Base-by-base conservation (phyloP, 1,140 invertebrate genomes). In the Philaenus spumarius region DNA sequence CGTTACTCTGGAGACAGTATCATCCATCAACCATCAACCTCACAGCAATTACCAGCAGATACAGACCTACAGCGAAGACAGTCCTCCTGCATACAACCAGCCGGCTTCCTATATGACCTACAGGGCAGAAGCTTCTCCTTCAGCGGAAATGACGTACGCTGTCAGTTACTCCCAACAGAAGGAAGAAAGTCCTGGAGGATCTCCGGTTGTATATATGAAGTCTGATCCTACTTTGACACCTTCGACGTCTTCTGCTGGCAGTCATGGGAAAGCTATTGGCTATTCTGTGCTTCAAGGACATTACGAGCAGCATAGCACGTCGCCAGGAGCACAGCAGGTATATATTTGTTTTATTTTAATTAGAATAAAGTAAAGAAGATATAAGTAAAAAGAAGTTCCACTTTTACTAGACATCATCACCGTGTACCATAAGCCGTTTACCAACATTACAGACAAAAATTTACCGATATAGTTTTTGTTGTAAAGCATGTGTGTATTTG, bases 1-100 rank as follows among this genome's bases (percentile, higher is more conserved):
- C 34, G 34, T 6, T 22, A 22, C 4, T 40, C 35, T n/a, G 48
- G 39, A 9, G 26, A 23, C 39, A 42, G 47, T 19, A 17, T 40
- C 14, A 51, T 54, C 24, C 45, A 46, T 26, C 61, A 62, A 30
- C 45, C 23, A 30, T 20, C 42, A 9, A 56, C 52, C 26, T 30
- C 26, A 30, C 26, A 9, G 3, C 9, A 30, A 30, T 9, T 30
- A 30, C 26, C 26, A 30, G 26, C 26, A 30, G 26, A 30, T 30
- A 30, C 26, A 30, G 26, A 9, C 26, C 3, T 30, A 30, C 26
- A 30, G 26, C 26, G 26, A 30, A 9, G 26, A 30, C 9, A 30
- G 26, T 9, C 26, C 26, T 30, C 26, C 26, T 3, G 3, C 26
- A 9, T 30, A 30, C 9, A 30, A 30, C 26, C 26, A 30, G 9